Base-by-base conservation (phyloP, 1,140 invertebrate genomes). In the Lasaia peninsularis region DNA sequence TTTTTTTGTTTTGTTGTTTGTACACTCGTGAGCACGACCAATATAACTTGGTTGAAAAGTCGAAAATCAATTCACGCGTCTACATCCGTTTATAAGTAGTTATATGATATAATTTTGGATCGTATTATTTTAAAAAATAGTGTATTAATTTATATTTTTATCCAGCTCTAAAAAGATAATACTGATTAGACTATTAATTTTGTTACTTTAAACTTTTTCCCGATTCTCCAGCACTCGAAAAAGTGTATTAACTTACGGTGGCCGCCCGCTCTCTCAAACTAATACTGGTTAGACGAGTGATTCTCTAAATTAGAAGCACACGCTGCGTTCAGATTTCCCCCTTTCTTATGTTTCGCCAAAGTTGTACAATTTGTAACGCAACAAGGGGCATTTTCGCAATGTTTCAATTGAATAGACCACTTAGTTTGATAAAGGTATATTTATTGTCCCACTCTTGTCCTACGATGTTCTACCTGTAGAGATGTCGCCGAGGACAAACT, bases 331-430 rank as follows among this genome's bases (percentile, higher is more conserved):
- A 77, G 71, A 77, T 82, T 80, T 79, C 73, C 75, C 71, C 75
- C 69, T 84, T 82, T 76, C 80, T 81, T 77, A 65, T 61, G 60
- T 80, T 76, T 77, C 67, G 65, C 67, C 64, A 69, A 63, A 28
- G 64, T 69, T 57, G 63, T 69, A 86, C 73, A 85, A 86, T 80
- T 86, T 84, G 80, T 84, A 83, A 69, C 67, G 74, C 75, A 78
- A 83, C 73, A 67, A 77, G 71, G 70, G 56, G 61, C 56, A 75
- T 75, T 86, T 86, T 84, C 78, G 75, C 79, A 86, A 86, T 75
- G 73, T 80, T 80, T 75, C 75, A 75, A 80, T 82, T 79, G 73
- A 80, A 82, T 83, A 66, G 72, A 70, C 71, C 80, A 78, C 73
- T 80, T 78, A 82, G 67, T 67, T 62, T 75, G 78, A 76, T 81